A percentile compares a stretch with the other conserved stretches of the same genome.
Conservation (phyloP, 2,888 invertebrate species). For the Parnassius smintheus region DNA sequence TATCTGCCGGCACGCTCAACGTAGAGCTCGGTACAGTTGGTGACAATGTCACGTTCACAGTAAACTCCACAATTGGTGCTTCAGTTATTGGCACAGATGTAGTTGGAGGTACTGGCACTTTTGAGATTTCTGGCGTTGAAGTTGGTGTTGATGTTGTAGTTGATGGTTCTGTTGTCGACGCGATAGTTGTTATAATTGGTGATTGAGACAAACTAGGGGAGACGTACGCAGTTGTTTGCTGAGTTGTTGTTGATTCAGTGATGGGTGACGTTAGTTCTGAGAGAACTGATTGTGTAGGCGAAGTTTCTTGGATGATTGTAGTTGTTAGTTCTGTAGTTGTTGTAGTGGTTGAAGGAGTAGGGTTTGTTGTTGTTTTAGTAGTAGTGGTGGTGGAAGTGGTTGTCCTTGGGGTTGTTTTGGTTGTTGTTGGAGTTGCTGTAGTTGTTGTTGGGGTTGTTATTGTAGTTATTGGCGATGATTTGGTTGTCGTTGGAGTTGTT, state of each 20-base stretch:
- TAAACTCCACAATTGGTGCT: slow-evolving; percentile 54
- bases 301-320: slow-evolving; percentile 7
- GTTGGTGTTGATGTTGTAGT: slow-evolving; percentile 8
- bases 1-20: slow-evolving; percentile 42
- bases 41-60: slow-evolving; percentile 61
- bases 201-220: slow-evolving; percentile 18
- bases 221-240: slow-evolving; percentile 27
- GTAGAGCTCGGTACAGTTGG: slow-evolving; percentile 47
- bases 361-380: slow-evolving; percentile 29
- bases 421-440: slow-evolving; percentile 32
- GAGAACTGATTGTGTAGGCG: slow-evolving; percentile 27
- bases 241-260: slow-evolving; percentile 27
- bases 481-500: slow-evolving; percentile 36
- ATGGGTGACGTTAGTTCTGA: slow-evolving; percentile 31
- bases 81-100: slow-evolving; percentile 31
- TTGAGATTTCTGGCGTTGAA: slow-evolving; percentile 4
- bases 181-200: slow-evolving; percentile 15
- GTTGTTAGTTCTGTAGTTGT: slow-evolving; percentile 36
- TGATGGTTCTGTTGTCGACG: slow-evolving; percentile 16
- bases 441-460: slow-evolving; percentile 34
- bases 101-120: slow-evolving; percentile 25
- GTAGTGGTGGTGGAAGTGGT: slow-evolving; percentile 69
- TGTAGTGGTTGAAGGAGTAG: slow-evolving; percentile 25
- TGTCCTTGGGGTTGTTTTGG: slow-evolving; percentile 37
- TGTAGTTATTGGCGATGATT: slow-evolving; percentile 32